Percentiles rank a stretch among this genome's conserved stretches.
These are phyloP conservation scores for Archocentrus centrarchus DNA, from an alignment of 2,113 vertebrate genomes.

Conservation along the genomic window DNA sequence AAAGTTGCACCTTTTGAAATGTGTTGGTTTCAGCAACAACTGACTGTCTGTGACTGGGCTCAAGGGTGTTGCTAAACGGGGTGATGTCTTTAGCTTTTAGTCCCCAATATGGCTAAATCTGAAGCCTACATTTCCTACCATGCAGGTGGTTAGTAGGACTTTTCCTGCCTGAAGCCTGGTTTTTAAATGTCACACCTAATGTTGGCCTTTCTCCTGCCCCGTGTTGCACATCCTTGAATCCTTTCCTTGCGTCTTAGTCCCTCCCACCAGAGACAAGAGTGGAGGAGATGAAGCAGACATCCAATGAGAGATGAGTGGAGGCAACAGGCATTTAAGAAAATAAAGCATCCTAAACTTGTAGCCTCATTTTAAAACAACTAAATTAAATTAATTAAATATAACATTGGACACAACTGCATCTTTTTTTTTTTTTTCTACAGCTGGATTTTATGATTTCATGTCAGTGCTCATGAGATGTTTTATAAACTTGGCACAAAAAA, in stretches of 20 bases:
- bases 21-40: too few relatives aligned
- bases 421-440: background rate
- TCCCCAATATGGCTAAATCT: too few relatives aligned
- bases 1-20: too few relatives aligned
- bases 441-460: background rate
- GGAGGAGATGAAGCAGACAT: too few relatives aligned
- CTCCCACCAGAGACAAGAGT: too few relatives aligned
- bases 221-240: background rate
- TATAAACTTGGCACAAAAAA: too few relatives aligned
- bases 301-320: background rate
- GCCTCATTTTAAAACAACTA: background rate
- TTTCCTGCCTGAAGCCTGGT: background rate
- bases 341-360: background rate
- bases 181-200: background rate
- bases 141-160: background rate
- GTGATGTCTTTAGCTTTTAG: too few relatives aligned
- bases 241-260: background rate
- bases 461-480: background rate
- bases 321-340: background rate
- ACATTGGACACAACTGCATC: background rate
- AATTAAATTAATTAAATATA: fast-evolving
- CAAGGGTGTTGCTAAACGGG: too few relatives aligned
- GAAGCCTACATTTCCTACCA: background rate
- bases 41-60: too few relatives aligned
- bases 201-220: background rate